Conservation (phyloP, 2,888 invertebrate genomes). For the Drosophila sordidula region DNA sequence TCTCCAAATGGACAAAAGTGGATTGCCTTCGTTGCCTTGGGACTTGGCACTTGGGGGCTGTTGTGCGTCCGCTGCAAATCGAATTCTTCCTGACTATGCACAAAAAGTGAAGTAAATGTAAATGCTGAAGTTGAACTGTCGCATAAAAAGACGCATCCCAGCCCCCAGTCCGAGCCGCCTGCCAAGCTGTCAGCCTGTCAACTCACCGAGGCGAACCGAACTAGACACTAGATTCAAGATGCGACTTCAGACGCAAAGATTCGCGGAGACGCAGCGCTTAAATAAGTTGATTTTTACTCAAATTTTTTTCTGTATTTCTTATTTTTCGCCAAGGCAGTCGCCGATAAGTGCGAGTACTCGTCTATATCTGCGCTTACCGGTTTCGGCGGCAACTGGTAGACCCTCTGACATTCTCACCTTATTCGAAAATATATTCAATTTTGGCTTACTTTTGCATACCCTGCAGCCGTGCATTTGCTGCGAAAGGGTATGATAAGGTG, state of each 20-base stretch:
- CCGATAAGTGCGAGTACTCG: constrained; percentile 20
- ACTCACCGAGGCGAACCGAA: constrained; percentile 10
- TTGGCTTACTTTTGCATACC: constrained; percentile 10
- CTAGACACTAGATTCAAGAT: constrained; percentile 33
- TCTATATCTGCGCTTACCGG: constrained; percentile 51
- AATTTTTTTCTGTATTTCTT: constrained; percentile 1
- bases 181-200: constrained; percentile 32
- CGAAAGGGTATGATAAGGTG: background rate
- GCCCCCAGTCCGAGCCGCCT: background rate
- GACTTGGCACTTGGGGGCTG: constrained; percentile 10
- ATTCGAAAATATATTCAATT: constrained; percentile 10
- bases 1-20: constrained; percentile 55
- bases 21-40: constrained; percentile 67
- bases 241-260: constrained; percentile 15
- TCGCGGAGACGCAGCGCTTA: constrained; percentile 17
- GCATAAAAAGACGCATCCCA: constrained; percentile 30
- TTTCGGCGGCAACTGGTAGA: constrained; percentile 56
- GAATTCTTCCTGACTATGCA: constrained; percentile 58
- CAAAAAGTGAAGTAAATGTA: constrained; percentile 29
- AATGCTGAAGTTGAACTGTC: constrained; percentile 69
- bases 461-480: background rate
- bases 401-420: constrained; percentile 66
- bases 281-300: background rate
- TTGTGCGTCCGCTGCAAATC: constrained; percentile 21
- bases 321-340: constrained; percentile 14